Evolutionary conservation across 23 tunicate species (phyloP), one percentile per base, ranked within the genome.

Genomic region (Botrylloides violaceus): DNA sequence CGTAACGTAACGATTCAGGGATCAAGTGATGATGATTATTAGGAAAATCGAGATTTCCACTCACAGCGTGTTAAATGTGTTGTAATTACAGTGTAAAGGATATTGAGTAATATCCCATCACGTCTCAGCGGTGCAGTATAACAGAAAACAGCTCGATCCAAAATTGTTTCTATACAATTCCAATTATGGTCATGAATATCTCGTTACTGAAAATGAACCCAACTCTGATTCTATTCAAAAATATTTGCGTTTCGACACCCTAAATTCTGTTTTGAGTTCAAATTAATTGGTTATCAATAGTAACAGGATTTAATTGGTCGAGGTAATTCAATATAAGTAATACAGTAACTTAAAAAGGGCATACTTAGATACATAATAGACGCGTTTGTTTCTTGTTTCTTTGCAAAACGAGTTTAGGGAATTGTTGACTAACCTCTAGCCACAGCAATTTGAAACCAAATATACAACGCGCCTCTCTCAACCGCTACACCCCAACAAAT

Each of bases 11-110:
- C n/a, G n/a, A n/a, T n/a, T n/a, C n/a, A n/a, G n/a, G n/a, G n/a
- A n/a, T n/a, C n/a, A n/a, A n/a, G n/a, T n/a, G n/a, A n/a, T n/a
- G n/a, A n/a, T n/a, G n/a, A n/a, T 43, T 9, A 43, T 43, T 43
- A 15, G 53, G 9, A 43, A 43, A 43, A 43, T 43, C 9, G 9
- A 43, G 53, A 43, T 43, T 7, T 15, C 53, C 53, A 43, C 15
- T 43, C 53, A 43, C 53, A 43, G 9, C 53, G 53, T 43, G 53
- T 43, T 43, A 43, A 43, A 43, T 43, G 53, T 43, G 53, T 43
- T 43, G 53, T 43, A 43, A 43, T 43, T 43, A 43, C 53, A 43
- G 53, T 43, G 53, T 43, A 43, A 43, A 9, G 53, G 53, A 43
- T 43, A 43, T 43, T 43, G 53, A 43, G 53, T 43, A 43, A 43